phyloP scores from a whole-genome alignment of 1,140 invertebrate genomes.

The Protaetia brevitarsis region DNA sequence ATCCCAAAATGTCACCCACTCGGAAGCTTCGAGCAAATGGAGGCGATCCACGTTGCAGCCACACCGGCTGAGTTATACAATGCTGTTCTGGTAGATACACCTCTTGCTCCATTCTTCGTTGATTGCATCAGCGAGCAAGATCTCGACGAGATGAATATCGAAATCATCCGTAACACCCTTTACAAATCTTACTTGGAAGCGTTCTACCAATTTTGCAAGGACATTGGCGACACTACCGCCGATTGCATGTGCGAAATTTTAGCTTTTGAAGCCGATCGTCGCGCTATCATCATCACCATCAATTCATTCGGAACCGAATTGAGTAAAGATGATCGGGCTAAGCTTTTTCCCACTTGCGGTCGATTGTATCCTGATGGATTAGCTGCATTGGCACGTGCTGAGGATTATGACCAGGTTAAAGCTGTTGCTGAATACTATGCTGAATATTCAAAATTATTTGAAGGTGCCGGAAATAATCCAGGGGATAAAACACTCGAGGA shows the following conservation, averaged over 20 bases:
- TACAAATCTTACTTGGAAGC: constrained; percentile 99
- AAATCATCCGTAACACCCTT: constrained; percentile 98
- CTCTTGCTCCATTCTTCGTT: constrained; percentile 97
- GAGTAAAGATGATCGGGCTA: constrained; percentile 96
- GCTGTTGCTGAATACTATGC: constrained; percentile 97
- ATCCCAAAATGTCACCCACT: constrained; percentile 99
- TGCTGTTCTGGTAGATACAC: constrained; percentile 98
- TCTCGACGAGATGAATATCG: constrained; percentile 99
- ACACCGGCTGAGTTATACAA: constrained; percentile 99
- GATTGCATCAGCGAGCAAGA: constrained; percentile 99
- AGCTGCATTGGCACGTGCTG: constrained; percentile 88
- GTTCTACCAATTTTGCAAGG: constrained; percentile 96
- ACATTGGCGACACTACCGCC: constrained; percentile 94
- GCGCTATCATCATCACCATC: constrained; percentile 99
- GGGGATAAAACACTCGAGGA: constrained; percentile 99
- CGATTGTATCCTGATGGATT: constrained; percentile 96
- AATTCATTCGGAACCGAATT: constrained; percentile 99
- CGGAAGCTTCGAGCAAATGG: constrained; percentile 99
- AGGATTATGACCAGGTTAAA: constrained; percentile 99
- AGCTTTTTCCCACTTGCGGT: constrained; percentile 96
- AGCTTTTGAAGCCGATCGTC: constrained; percentile 98
- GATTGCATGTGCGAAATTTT: constrained; percentile 99
- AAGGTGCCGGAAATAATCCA: constrained; percentile 93
- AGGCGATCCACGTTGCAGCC: constrained; percentile 97
- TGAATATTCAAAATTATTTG: constrained; percentile 96